Evolutionary conservation across 2,888 invertebrate species (phyloP).

Genomic region (Amiota mariae): DNA sequence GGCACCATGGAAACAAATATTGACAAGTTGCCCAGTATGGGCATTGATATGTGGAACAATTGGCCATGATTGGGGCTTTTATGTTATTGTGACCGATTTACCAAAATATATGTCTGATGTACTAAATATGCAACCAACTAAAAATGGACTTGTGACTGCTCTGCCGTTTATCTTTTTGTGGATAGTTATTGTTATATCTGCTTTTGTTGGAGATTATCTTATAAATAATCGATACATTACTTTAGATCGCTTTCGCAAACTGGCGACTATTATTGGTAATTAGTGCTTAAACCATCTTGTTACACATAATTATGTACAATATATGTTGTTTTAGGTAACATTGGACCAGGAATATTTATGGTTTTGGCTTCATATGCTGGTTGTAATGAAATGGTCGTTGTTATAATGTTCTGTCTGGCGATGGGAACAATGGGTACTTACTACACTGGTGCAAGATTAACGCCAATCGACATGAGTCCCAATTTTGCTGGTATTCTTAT

Average conservation of each 20-base stretch:
- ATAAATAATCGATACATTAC: slow-evolving; percentile 73
- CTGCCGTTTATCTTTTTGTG: slow-evolving; percentile 77
- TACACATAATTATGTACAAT: too few relatives aligned
- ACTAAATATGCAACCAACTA: slow-evolving; percentile 75
- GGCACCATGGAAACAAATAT: slow-evolving; percentile 80
- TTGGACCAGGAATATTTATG: slow-evolving; percentile 79
- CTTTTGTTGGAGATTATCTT: slow-evolving; percentile 81
- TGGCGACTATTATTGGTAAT: too few relatives aligned
- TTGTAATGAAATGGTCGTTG: slow-evolving; percentile 76
- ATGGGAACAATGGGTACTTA: slow-evolving; percentile 82
- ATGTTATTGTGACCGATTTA: slow-evolving; percentile 77
- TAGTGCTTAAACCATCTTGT: too few relatives aligned
- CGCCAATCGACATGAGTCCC: slow-evolving; percentile 78
- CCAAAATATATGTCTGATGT: slow-evolving; percentile 77
- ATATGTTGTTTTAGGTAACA: too few relatives aligned
- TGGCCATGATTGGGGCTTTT: slow-evolving; percentile 78
- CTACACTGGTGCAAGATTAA: slow-evolving; percentile 79
- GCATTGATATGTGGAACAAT: slow-evolving; percentile 81
- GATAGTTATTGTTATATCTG: slow-evolving; percentile 77
- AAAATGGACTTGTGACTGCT: slow-evolving; percentile 76
- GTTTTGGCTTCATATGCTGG: slow-evolving; percentile 79
- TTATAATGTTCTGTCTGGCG: slow-evolving; percentile 77
- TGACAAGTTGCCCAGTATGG: slow-evolving; percentile 80
- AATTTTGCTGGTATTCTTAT: slow-evolving; percentile 79
- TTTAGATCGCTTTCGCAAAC: too few relatives aligned